Evolutionary conservation across 2,113 vertebrate genomes (phyloP), one percentile per base, ranked within the genome.

Genomic region (Thomomys bottae): DNA sequence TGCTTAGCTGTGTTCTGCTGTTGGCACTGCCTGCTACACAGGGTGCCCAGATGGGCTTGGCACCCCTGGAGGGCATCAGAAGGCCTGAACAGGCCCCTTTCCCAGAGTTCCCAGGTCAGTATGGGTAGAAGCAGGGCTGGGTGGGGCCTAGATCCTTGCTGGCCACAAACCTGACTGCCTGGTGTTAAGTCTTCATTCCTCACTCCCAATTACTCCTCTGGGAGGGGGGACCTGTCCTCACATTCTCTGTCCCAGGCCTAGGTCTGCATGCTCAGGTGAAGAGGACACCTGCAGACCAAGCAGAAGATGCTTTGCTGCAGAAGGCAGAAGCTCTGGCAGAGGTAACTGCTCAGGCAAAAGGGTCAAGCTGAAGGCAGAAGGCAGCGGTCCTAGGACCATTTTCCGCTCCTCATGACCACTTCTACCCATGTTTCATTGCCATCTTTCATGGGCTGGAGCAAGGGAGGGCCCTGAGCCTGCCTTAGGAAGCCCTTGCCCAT

Each of bases 301-400:
- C 96, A 3, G 97, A 98, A 18, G 97, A 98, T 42, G 97, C 97
- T 84, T 94, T 98, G 7, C 38, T 98, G 95, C 97, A 98, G 88
- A 98, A 98, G 32, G 76, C 96, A 0, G 90, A 92, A 4, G 64
- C 97, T 26, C 97, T 98, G 45, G 97, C 97, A 49, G 98, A 98
- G 98, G 99, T 99, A 97, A 95, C 0, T 2, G 15, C 36, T 64
- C n/a, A 76, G 68, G 80, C 63, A 38, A 1, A 0, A 21, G 72
- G 59, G 0, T 0, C 38, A 88, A 36, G 57, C 18, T 9, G 32
- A 28, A 83, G 42, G 26, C 38, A 49, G 40, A 64, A 54, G 28
- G 26, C 54, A 18, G 70, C 59, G 21, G 59, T 61, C 34, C 34
- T 71, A 38, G 54, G 40, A 64, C 61, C 26, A 67, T 66, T 4